A percentile compares a stretch with the other conserved stretches of the same genome.
phyloP scores from a whole-genome alignment of 2,797 vertebrate genomes.

The Sphenodon punctatus region DNA sequence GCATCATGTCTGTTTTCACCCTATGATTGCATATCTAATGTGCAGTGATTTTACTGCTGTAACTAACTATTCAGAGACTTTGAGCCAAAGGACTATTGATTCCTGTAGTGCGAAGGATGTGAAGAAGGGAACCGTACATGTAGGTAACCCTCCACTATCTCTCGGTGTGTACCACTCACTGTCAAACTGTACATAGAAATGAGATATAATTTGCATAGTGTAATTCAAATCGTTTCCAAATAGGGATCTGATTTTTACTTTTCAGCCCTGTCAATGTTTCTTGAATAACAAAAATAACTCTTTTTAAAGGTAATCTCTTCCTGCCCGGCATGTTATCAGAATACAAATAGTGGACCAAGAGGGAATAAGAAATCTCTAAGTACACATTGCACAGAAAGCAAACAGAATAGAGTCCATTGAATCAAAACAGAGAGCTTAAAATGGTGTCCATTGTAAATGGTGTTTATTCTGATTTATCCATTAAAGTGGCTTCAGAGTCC shows the following conservation, averaged over 20 bases:
- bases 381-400: not conserved
- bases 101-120: constrained; percentile 18
- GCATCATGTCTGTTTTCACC: too few species aligned
- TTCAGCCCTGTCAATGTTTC: constrained; percentile 35
- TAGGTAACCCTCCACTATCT: constrained; percentile 26
- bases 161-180: not conserved
- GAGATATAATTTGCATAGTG: constrained; percentile 41
- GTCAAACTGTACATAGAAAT: not conserved
- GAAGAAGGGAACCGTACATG: constrained; percentile 33
- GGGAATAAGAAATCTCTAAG: not conserved
- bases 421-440: not conserved
- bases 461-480: not conserved
- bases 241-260: constrained; percentile 13
- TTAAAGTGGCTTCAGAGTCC: not conserved
- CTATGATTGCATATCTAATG: not conserved
- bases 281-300: constrained; percentile 17
- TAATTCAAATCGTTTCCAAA: constrained; percentile 30
- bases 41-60: constrained; percentile 16
- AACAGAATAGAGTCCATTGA: not conserved
- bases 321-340: not conserved
- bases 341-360: constrained; percentile 15
- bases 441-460: not conserved
- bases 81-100: constrained; percentile 39
- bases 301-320: constrained; percentile 18
- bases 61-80: constrained; percentile 25